A percentile compares a stretch with the other conserved stretches of the same genome.
Conservation (phyloP, 1,140 invertebrate species). For the Drosophila melanica region DNA sequence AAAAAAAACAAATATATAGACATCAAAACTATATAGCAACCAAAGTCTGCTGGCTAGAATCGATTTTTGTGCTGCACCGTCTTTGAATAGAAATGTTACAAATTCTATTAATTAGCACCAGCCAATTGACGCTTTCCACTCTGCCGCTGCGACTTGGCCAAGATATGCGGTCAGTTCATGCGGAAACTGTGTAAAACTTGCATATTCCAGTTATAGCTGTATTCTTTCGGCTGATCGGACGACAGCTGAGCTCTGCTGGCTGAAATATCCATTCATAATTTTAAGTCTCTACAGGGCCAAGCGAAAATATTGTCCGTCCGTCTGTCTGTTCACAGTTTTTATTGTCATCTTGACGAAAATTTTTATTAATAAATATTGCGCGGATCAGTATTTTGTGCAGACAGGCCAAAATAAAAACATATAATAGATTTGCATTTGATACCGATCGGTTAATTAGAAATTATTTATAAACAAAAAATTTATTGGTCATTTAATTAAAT, state of each 20-base stretch:
- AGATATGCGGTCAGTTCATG: slow-evolving; percentile 43
- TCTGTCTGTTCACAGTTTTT: too few species aligned
- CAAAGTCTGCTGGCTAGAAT: slow-evolving; percentile 18
- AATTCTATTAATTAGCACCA: slow-evolving; percentile 72
- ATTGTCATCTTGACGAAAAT: too few species aligned
- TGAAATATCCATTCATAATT: slow-evolving; percentile 39
- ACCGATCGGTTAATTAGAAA: too few species aligned
- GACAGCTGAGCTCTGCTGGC: not conserved
- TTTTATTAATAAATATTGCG: too few species aligned
- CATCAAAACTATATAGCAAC: slow-evolving; percentile 20
- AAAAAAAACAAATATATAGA: not conserved
- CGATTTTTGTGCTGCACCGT: slow-evolving; percentile 47
- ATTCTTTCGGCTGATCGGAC: not conserved
- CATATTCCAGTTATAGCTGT: slow-evolving; percentile 63
- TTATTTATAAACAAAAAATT: too few species aligned
- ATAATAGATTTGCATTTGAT: too few species aligned
- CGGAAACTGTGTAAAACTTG: slow-evolving; percentile 71
- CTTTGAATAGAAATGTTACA: slow-evolving; percentile 61
- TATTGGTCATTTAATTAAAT: too few species aligned
- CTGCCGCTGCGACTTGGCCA: not conserved
- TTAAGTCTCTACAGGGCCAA: slow-evolving; percentile 6
- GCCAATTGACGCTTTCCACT: slow-evolving; percentile 33
- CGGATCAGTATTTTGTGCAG: too few species aligned
- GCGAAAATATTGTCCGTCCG: not conserved
- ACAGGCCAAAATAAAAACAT: too few species aligned